Base-by-base conservation (phyloP, 1,140 invertebrate genomes). In the Brachionus manjavacas region DNA sequence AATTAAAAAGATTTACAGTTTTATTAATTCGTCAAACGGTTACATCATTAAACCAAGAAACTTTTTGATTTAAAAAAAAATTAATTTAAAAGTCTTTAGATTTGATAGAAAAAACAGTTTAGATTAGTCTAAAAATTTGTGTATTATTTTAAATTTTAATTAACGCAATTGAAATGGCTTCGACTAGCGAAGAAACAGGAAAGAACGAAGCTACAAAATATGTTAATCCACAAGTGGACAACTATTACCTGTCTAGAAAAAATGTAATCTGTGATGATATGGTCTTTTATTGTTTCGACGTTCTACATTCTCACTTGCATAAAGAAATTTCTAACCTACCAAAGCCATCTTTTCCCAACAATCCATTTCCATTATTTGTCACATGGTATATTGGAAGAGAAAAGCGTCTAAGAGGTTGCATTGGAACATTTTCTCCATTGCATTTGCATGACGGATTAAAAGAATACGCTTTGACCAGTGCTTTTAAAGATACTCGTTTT, bases 371-470 rank as follows among this genome's bases (percentile, higher is more conserved):
- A 72, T 91, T 99, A 87, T 99, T 99, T 92, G 97, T 99, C 35
- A 98, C 97, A 83, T 99, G 97, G 97, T 95, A 95, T 89, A 95
- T 95, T 88, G 96, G 97, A 16, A 94, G 94, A 88, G 96, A 98
- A 92, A 94, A 87, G 28, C 86, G 88, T 25, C 86, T 91, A 14
- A 87, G 91, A 43, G 91, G 91, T 68, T 91, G 91, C 86, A 91
- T 91, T 84, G 91, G 91, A 41, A 91, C 91, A 55, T 91, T 91
- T 85, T 87, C 87, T 20, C 94, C 96, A 46, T 95, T 97, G 92
- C 94, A 95, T 88, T 92, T 98, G 85, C 95, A 97, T 89, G 92
- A 92, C 88, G 96, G 97, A 70, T 92, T 99, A 81, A 92, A 94
- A 86, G 96, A 99, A 91, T 99, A 99, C 91, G 95, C 97, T 66